phyloP scores from a whole-genome alignment of 2,113 vertebrate genomes.

The Catharus bicknelli region DNA sequence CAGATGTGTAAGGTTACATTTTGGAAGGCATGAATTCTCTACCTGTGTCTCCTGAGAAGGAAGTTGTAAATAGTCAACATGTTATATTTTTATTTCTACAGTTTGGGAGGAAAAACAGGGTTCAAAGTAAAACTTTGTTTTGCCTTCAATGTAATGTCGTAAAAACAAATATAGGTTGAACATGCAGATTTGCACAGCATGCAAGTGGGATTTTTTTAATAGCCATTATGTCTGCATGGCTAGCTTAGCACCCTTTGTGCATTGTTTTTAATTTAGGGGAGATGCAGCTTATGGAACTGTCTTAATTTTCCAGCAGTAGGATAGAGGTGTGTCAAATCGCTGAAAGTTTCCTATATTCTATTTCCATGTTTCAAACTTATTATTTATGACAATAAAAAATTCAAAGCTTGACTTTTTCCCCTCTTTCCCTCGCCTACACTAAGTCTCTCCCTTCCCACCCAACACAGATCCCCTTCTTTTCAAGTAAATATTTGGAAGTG shows the following conservation, averaged over 20 bases:
- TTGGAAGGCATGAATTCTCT: slow-evolving; percentile 69
- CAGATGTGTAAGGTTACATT: slow-evolving; percentile 80
- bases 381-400: slow-evolving; percentile 35
- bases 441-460: slow-evolving; percentile 18
- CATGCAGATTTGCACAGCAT: not conserved
- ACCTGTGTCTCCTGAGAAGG: slow-evolving; percentile 74
- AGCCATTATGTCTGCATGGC: not conserved
- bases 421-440: not conserved
- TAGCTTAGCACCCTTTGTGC: slow-evolving; percentile 21
- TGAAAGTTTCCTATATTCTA: slow-evolving; percentile 38
- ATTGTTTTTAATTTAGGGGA: slow-evolving; percentile 24
- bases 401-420: slow-evolving; percentile 30
- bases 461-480: slow-evolving; percentile 57
- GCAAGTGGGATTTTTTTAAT: not conserved
- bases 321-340: slow-evolving; percentile 22
- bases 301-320: slow-evolving; percentile 35
- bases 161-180: not conserved
- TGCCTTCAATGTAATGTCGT: not conserved
- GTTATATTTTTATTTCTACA: slow-evolving; percentile 46
- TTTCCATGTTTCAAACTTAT: slow-evolving; percentile 20
- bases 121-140: not conserved
- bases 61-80: slow-evolving; percentile 75
- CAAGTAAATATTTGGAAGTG: slow-evolving; percentile 28
- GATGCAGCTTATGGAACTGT: not conserved
- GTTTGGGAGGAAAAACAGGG: fast-evolving